A percentile compares a stretch with the other conserved stretches of the same genome.
Conservation (phyloP, 2,888 invertebrate genomes). For the Sinotaia quadrata region DNA sequence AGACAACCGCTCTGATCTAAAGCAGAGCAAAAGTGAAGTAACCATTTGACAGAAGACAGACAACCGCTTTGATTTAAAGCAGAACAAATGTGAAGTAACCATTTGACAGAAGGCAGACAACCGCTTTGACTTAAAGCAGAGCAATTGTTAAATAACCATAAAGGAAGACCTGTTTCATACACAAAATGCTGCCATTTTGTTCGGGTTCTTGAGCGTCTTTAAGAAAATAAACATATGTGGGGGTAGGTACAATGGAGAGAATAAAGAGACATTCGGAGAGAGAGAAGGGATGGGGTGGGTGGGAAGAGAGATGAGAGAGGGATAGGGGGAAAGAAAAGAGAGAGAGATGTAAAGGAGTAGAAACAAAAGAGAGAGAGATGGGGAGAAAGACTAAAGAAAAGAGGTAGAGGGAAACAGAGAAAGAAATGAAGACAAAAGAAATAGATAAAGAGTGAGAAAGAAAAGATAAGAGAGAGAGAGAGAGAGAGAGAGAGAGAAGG, state of each 20-base stretch:
- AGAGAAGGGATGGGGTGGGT: conserved; percentile 1
- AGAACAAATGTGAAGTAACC: too few relatives aligned
- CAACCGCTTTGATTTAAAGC: too few relatives aligned
- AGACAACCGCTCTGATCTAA: too few relatives aligned
- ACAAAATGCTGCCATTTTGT: too few relatives aligned
- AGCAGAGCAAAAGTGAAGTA: too few relatives aligned
- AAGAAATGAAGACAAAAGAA: neutral
- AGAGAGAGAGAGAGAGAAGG: conserved; percentile 19
- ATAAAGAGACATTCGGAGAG: neutral
- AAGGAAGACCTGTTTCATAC: too few relatives aligned
- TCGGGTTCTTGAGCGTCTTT: neutral
- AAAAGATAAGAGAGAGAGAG: conserved; percentile 8
- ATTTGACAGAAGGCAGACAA: too few relatives aligned
- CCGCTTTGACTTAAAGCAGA: too few relatives aligned
- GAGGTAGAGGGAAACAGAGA: neutral
- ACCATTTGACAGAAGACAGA: too few relatives aligned
- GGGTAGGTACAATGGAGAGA: neutral
- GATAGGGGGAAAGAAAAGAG: neutral
- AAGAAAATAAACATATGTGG: neutral
- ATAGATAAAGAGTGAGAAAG: too few relatives aligned
- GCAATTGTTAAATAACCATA: too few relatives aligned
- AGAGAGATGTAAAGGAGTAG: too few relatives aligned
- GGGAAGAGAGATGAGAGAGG: neutral
- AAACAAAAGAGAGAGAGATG: neutral
- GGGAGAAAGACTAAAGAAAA: neutral